Conservation (phyloP, 2,888 invertebrate genomes). For the Lordiphosa fenestrarum region DNA sequence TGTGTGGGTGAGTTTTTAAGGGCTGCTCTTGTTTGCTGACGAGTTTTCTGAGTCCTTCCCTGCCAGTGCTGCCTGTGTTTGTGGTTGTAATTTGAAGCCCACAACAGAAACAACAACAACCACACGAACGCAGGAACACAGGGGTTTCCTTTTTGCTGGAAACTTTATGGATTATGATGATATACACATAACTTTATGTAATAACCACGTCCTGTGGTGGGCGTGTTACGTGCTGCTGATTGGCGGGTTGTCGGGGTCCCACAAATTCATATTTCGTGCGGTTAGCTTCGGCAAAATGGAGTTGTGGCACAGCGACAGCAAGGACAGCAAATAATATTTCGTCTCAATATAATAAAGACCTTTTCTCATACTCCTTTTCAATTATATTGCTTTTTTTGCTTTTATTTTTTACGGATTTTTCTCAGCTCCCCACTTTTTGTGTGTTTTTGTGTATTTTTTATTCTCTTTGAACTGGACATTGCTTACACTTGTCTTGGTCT, state of each 20-base stretch:
- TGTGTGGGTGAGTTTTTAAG: slow-evolving; percentile 42
- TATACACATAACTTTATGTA: slow-evolving; percentile 65
- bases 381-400: slow-evolving; percentile 34
- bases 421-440: slow-evolving; percentile 26
- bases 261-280: slow-evolving; percentile 59
- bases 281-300: slow-evolving; percentile 50
- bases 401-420: slow-evolving; percentile 24
- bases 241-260: slow-evolving; percentile 49
- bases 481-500: slow-evolving; percentile 15
- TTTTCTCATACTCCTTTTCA: slow-evolving; percentile 24
- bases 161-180: slow-evolving; percentile 64
- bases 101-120: slow-evolving; percentile 25
- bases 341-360: slow-evolving; percentile 20
- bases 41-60: slow-evolving; percentile 22
- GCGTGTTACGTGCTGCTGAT: slow-evolving; percentile 38
- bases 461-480: slow-evolving; percentile 48
- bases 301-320: neutral
- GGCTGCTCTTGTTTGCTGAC: slow-evolving; percentile 55
- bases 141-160: slow-evolving; percentile 2
- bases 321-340: slow-evolving; percentile 16
- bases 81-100: slow-evolving; percentile 65
- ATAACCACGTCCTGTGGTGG: slow-evolving; percentile 37
- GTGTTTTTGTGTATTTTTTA: slow-evolving; percentile 31
- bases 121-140: slow-evolving; percentile 5
- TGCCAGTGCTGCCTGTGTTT: slow-evolving; percentile 37